Evolutionary conservation across 2,113 vertebrate genomes (phyloP).

Genomic region (Actenoides hombroni): DNA sequence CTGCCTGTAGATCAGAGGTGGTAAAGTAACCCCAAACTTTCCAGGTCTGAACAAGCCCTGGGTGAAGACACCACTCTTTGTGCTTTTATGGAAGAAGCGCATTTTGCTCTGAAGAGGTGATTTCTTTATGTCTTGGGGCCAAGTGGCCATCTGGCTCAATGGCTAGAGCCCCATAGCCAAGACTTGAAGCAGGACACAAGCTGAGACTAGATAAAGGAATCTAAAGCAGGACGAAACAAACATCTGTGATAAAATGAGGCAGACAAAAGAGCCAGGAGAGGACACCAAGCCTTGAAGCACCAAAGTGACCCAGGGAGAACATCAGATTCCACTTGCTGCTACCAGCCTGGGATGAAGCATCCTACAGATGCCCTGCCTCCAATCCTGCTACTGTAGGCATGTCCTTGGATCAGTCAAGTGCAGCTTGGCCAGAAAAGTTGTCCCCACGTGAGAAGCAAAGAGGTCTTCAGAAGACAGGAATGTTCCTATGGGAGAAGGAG

Average conservation of each 20-base stretch:
- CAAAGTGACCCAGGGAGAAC: background rate
- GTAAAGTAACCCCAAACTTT: background rate
- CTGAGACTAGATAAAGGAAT: background rate
- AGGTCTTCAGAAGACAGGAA: accelerated
- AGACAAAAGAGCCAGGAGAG: background rate
- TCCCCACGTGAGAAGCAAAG: background rate
- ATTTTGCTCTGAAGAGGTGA: background rate
- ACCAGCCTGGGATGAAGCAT: background rate
- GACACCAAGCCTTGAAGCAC: background rate
- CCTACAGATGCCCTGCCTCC: background rate
- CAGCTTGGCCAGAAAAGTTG: background rate
- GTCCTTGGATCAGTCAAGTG: background rate
- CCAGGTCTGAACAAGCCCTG: background rate
- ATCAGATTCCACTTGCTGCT: background rate
- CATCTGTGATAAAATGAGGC: background rate
- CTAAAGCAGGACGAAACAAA: background rate
- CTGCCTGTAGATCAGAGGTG: background rate
- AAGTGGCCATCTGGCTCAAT: background rate
- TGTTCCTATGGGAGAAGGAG: background rate
- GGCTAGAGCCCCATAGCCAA: background rate
- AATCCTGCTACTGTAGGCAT: background rate
- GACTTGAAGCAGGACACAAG: background rate
- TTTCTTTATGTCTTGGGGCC: background rate
- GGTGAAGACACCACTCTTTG: background rate
- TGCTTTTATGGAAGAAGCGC: background rate